phyloP scores from a whole-genome alignment of 2,113 vertebrate genomes.

The Lasiurus cinereus region DNA sequence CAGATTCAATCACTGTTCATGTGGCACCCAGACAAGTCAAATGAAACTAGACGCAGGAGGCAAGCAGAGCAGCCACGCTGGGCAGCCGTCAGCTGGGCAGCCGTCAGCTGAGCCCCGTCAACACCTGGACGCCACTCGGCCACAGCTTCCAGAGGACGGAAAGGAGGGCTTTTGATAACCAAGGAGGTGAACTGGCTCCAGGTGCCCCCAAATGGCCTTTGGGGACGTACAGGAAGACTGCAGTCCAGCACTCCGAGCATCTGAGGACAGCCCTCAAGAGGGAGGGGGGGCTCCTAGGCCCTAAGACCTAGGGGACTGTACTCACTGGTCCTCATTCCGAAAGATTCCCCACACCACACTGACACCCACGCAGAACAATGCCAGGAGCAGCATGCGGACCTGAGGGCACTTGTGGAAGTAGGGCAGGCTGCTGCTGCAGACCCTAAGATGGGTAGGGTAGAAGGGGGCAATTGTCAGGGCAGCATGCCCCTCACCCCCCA shows the following conservation, averaged over 20 bases:
- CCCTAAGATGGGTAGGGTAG: constrained; percentile 75
- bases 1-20: neutral
- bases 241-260: neutral
- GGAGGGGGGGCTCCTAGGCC: neutral
- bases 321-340: constrained; percentile 97
- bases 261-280: neutral
- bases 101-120: neutral
- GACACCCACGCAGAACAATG: constrained; percentile 89
- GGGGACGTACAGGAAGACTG: neutral
- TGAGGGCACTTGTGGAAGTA: constrained; percentile 95
- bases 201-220: neutral
- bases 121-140: neutral
- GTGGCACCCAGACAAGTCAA: neutral
- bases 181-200: neutral
- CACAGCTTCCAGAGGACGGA: neutral
- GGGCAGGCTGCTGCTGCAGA: constrained; percentile 95
- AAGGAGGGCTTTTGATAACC: neutral
- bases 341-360: constrained; percentile 95
- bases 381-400: constrained; percentile 93
- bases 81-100: neutral
- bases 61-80: neutral
- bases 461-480: neutral
- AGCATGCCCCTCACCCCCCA: rapidly evolving
- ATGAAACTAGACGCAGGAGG: neutral
- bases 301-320: constrained; percentile 14